phyloP scores from a whole-genome alignment of 2,797 vertebrate species.

The Poecile montanus region DNA sequence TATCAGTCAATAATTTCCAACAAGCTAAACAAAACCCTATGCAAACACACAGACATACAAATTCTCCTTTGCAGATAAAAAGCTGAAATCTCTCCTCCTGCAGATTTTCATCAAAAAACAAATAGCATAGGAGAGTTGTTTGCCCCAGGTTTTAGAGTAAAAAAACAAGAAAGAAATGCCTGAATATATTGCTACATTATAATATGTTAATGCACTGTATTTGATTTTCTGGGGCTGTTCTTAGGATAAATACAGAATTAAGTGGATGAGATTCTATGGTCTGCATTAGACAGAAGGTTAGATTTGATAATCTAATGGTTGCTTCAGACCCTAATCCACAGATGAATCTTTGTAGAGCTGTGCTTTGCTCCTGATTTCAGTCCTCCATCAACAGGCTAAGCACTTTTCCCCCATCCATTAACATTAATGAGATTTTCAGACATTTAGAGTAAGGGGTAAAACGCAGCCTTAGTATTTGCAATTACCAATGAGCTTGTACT shows the following conservation, averaged over 20 bases:
- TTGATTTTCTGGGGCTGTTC: not conserved
- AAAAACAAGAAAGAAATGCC: not conserved
- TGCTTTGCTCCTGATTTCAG: constrained; percentile 22
- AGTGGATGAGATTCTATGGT: not conserved
- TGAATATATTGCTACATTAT: not conserved
- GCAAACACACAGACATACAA: not conserved
- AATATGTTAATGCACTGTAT: not conserved
- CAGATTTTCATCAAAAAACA: not conserved
- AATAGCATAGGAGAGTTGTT: not conserved
- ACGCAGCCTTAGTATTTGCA: not conserved
- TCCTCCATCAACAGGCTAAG: constrained; percentile 24
- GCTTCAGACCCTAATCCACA: constrained; percentile 3
- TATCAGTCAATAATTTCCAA: not conserved
- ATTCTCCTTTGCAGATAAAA: not conserved
- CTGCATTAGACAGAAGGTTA: constrained; percentile 11
- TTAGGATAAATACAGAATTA: constrained; percentile 13
- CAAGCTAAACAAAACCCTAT: not conserved
- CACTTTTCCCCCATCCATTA: constrained; percentile 28
- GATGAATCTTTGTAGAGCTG: constrained; percentile 16
- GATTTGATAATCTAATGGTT: constrained; percentile 27
- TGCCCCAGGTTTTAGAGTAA: not conserved
- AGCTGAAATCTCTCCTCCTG: not conserved
- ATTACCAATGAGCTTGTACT: constrained; percentile 4
- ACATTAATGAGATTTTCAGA: constrained; percentile 39
- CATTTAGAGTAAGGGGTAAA: not conserved